Evolutionary conservation across 2,797 vertebrate genomes (phyloP).

Genomic region (Myripristis murdjan): DNA sequence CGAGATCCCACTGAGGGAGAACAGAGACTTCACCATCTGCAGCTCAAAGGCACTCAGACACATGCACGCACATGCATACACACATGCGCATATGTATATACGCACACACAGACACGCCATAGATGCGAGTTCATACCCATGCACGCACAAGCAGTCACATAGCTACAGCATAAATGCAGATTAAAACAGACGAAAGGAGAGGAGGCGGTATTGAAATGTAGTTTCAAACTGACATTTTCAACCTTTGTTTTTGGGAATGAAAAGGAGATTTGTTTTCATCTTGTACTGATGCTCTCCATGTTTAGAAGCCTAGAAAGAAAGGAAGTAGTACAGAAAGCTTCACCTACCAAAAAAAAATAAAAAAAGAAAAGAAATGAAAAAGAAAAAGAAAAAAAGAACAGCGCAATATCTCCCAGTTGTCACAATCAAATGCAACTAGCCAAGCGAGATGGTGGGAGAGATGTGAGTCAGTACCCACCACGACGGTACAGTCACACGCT

Average conservation of each 20-base stretch:
- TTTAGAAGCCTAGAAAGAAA: conserved; percentile 15
- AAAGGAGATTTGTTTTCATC: background rate
- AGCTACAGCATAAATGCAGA: conserved; percentile 10
- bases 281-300: background rate
- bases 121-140: too few species aligned
- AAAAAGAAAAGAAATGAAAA: too few species aligned
- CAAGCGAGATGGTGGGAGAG: conserved; percentile 19
- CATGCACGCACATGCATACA: conserved; percentile 4
- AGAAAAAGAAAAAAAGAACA: too few species aligned
- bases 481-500: conserved; percentile 34
- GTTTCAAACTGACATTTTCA: background rate
- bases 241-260: background rate
- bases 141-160: background rate
- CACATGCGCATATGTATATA: conserved; percentile 18
- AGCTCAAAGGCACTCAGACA: conserved; percentile 26
- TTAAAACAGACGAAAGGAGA: conserved; percentile 8
- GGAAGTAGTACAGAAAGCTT: background rate
- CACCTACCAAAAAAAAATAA: background rate
- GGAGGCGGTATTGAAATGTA: background rate
- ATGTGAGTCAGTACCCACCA: conserved; percentile 62
- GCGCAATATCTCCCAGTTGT: conserved; percentile 9
- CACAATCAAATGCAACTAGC: conserved; percentile 51
- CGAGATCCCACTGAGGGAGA: conserved; percentile 62
- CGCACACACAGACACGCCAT: conserved; percentile 12
- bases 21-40: conserved; percentile 65